These are phyloP conservation scores for Girardinus metallicus DNA, from an alignment of 2,797 vertebrate genomes.

Conservation along the genomic window DNA sequence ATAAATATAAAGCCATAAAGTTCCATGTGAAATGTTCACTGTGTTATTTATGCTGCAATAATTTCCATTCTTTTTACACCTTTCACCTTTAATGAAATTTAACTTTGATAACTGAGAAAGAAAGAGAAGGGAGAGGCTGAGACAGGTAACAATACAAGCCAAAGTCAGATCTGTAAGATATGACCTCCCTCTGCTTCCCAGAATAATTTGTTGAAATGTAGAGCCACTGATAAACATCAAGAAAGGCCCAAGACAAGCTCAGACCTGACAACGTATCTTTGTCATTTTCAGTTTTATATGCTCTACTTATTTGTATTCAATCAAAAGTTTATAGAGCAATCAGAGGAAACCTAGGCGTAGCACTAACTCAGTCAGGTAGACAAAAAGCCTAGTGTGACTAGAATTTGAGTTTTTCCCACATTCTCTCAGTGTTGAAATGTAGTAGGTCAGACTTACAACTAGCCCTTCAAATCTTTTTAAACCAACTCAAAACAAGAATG, in stretches of 20 bases:
- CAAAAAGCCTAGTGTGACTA: slow-evolving; percentile 47
- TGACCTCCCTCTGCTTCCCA: slow-evolving; percentile 31
- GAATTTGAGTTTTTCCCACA: slow-evolving; percentile 34
- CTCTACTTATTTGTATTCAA: slow-evolving; percentile 6
- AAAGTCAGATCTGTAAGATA: slow-evolving; percentile 66
- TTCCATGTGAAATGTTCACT: slow-evolving; percentile 47
- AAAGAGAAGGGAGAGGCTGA: slow-evolving; percentile 23
- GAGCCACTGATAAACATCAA: slow-evolving; percentile 53
- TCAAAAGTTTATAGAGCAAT: slow-evolving; percentile 42
- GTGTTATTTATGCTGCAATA: slow-evolving; percentile 37
- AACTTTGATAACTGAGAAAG: slow-evolving; percentile 36
- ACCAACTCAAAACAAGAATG: slow-evolving; percentile 29
- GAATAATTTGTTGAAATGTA: slow-evolving; percentile 56
- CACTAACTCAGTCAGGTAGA: slow-evolving; percentile 40
- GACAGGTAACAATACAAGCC: slow-evolving; percentile 76
- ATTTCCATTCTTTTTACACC: slow-evolving; percentile 56
- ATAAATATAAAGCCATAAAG: slow-evolving; percentile 35
- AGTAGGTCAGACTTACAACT: slow-evolving; percentile 35
- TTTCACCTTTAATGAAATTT: slow-evolving; percentile 68
- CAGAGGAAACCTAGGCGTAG: slow-evolving; percentile 7
- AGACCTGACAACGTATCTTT: slow-evolving; percentile 17
- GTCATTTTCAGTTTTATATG: slow-evolving; percentile 21
- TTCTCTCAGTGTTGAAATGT: slow-evolving; percentile 24
- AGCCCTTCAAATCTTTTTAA: slow-evolving; percentile 17
- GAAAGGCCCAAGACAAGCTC: slow-evolving; percentile 36